Evolutionary conservation across 1,140 invertebrate species (phyloP), one percentile per base, ranked within the genome.

Genomic region (Polypedilum vanderplanki): DNA sequence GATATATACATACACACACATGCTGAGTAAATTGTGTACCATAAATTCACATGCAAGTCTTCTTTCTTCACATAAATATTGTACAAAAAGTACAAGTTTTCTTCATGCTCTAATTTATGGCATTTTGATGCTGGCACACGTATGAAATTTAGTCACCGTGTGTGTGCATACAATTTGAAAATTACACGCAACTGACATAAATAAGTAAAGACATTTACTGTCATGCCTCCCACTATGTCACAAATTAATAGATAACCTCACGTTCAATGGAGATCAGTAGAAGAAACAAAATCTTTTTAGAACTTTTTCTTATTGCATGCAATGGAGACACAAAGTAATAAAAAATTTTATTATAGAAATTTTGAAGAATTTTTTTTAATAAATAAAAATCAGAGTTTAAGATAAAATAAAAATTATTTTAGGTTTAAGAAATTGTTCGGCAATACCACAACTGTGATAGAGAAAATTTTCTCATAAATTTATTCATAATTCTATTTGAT

Each of bases 171-270:
- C 18, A 70, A 70, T 70, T 70, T 70, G 9, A n/a, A 70, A 70
- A 70, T 70, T 70, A 70, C 65, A 70, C 65, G 17, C 65, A 70
- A 70, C 20, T 9, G 17, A 9, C 65, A 70, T 70, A 70, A 70
- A 70, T 70, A 22, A 20, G 17, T 70, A 20, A 57, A 22, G 65
- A 70, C 18, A 18, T 9, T 20, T 70, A 9, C 17, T 20, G 46
- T 33, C 24, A 33, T 15, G 8, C 46, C 46, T 57, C 12, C 46
- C 46, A 12, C 46, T 9, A n/a, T 22, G n/a, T 18, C 20, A 18
- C 17, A 70, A 70, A 70, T 70, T 70, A 70, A 18, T 22, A 22
- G 65, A 70, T 12, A 70, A 70, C 4, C 65, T 70, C 65, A 70
- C 65, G 65, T 70, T 57, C 46, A 57, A 57, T 57, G 10, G 15